Evolutionary conservation across 2,113 vertebrate genomes (phyloP).

Genomic region (Irena cyanogastra): DNA sequence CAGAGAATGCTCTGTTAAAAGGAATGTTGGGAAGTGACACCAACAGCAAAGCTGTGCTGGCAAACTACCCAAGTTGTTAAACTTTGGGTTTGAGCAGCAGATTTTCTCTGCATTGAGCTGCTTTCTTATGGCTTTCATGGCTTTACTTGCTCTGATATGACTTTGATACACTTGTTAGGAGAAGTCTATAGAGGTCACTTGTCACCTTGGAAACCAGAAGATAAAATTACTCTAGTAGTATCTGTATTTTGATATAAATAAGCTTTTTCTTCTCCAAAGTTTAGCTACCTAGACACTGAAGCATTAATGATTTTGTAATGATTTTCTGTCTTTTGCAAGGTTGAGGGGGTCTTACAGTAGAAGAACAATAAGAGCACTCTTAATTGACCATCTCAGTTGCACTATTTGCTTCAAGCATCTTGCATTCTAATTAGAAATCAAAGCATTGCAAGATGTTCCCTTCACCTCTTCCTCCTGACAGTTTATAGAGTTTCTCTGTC

Average conservation of each 20-base stretch:
- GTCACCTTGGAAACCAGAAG: constrained; percentile 81
- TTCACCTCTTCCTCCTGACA: not conserved
- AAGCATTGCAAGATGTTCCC: not conserved
- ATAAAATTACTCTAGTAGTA: constrained; percentile 69
- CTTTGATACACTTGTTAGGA: constrained; percentile 34
- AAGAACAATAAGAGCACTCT: not conserved
- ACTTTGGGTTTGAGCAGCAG: not conserved
- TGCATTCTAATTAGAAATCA: constrained; percentile 32
- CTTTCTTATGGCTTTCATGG: constrained; percentile 55
- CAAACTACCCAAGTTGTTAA: not conserved
- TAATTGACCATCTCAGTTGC: not conserved
- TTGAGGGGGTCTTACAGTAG: not conserved
- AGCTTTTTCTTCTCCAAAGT: constrained; percentile 20
- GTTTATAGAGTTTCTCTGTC: not conserved
- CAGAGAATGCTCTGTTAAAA: not conserved
- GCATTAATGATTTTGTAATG: not conserved
- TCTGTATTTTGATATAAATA: constrained; percentile 57
- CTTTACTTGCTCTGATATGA: constrained; percentile 5
- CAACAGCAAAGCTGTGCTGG: not conserved
- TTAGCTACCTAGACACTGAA: not conserved
- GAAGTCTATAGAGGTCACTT: constrained; percentile 8
- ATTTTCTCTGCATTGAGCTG: not conserved
- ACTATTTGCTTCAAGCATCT: not conserved
- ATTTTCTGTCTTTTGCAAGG: constrained; percentile 17
- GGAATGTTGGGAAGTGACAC: not conserved